phyloP scores from a whole-genome alignment of 2,113 vertebrate species.

The Alexandromys fortis region DNA sequence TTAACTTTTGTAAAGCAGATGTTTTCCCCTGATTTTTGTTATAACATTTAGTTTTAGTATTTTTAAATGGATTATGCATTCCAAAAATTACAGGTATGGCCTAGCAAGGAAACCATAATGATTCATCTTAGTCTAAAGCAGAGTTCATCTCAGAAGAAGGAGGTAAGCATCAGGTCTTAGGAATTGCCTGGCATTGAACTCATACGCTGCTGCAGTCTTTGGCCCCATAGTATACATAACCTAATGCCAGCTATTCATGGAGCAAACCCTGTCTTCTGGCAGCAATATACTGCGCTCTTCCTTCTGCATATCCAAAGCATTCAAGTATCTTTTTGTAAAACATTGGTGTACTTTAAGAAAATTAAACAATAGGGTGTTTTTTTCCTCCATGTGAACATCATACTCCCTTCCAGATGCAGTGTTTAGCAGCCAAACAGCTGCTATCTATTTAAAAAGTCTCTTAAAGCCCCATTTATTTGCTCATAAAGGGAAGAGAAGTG shows the following conservation, averaged over 20 bases:
- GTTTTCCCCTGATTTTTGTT: background rate
- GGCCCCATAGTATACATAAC: background rate
- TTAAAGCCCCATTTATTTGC: constrained; percentile 78
- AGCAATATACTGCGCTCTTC: background rate
- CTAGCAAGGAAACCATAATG: background rate
- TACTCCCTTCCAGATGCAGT: constrained; percentile 80
- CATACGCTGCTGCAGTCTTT: background rate
- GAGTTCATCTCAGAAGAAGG: constrained; percentile 4
- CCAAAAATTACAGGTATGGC: background rate
- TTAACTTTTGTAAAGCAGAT: constrained; percentile 22
- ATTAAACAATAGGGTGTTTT: constrained; percentile 75
- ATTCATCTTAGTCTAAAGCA: background rate
- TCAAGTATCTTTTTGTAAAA: constrained; percentile 74
- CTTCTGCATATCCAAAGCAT: constrained; percentile 29
- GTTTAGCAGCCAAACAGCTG: constrained; percentile 84
- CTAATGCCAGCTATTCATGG: no score
- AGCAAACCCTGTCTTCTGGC: background rate
- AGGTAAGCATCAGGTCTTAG: background rate
- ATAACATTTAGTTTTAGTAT: constrained; percentile 1
- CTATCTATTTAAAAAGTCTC: constrained; percentile 79
- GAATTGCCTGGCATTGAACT: background rate
- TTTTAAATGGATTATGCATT: background rate
- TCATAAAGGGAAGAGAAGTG: constrained; percentile 82
- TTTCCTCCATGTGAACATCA: background rate
- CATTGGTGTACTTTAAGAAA: constrained; percentile 78